These are phyloP conservation scores for Hipposideros armiger DNA, from an alignment of 2,113 vertebrate species.

Conservation along the genomic window DNA sequence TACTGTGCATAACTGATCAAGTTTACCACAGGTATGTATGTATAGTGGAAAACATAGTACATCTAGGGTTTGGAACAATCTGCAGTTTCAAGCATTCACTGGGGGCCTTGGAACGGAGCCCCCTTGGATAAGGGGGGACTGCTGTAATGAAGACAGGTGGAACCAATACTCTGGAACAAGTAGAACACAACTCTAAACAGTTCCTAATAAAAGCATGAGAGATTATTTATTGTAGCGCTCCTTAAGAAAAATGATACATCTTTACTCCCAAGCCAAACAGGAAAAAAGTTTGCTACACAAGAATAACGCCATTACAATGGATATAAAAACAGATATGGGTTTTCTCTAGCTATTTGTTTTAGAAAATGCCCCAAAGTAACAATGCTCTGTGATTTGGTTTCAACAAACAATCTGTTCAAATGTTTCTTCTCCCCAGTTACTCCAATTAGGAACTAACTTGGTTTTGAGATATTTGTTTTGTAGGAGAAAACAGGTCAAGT, in stretches of 20 bases:
- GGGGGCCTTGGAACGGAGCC: neutral
- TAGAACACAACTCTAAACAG: neutral
- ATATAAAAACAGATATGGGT: neutral
- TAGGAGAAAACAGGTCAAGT: neutral
- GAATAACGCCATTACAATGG: neutral
- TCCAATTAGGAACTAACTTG: neutral
- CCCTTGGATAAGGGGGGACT: neutral
- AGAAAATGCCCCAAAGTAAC: neutral
- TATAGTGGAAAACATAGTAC: neutral
- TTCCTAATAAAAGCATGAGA: neutral
- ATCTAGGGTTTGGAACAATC: neutral
- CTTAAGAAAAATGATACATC: neutral
- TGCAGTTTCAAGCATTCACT: neutral
- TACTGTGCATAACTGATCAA: neutral
- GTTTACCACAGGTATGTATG: neutral
- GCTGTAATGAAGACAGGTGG: neutral
- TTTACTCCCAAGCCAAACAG: neutral
- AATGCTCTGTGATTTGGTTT: neutral
- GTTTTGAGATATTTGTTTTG: neutral
- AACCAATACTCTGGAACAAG: neutral
- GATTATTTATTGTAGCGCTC: neutral
- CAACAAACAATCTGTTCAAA: conserved; percentile 37
- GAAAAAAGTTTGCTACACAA: neutral
- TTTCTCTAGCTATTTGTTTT: conserved; percentile 10
- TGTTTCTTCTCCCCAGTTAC: neutral